Conservation (phyloP, 2,797 vertebrate species). For the Bucorvus abyssinicus region DNA sequence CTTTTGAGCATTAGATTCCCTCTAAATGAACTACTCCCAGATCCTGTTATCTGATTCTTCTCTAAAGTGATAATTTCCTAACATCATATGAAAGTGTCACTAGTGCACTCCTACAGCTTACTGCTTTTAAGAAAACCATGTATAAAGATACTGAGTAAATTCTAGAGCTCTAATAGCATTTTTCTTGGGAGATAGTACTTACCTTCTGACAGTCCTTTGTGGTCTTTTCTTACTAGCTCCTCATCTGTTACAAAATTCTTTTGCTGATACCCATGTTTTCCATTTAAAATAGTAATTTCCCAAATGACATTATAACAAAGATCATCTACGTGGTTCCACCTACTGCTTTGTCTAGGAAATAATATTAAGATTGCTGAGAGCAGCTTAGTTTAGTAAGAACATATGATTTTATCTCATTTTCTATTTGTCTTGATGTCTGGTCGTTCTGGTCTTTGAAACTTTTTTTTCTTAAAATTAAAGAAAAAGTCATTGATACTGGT, state of each 20-base stretch:
- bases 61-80: background rate
- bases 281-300: background rate
- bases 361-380: background rate
- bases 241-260: background rate
- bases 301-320: background rate
- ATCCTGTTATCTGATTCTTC: background rate
- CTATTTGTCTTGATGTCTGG: background rate
- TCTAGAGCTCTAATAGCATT: background rate
- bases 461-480: background rate
- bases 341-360: background rate
- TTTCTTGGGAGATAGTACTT: background rate
- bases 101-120: background rate
- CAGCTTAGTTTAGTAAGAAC: background rate
- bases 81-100: background rate
- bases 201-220: background rate
- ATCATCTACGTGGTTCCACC: background rate
- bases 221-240: background rate
- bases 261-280: background rate
- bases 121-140: background rate
- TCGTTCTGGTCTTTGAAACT: background rate
- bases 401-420: background rate
- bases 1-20: background rate
- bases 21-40: background rate
- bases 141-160: background rate
- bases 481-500: background rate